Conservation (phyloP, 2,888 invertebrate genomes). For the Pyrrhia umbra region DNA sequence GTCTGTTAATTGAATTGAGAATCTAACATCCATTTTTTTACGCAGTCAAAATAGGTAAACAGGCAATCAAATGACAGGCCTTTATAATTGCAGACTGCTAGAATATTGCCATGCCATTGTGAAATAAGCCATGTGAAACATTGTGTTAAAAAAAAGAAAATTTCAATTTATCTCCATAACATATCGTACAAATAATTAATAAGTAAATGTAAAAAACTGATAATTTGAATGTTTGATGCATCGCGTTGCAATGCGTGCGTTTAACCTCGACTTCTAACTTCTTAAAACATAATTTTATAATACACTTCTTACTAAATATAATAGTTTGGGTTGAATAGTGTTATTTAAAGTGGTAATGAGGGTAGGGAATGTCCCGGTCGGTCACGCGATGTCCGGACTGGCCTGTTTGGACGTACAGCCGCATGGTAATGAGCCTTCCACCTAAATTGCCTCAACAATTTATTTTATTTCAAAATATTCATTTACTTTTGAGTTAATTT, state of each 20-base stretch:
- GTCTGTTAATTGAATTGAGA: constrained; percentile 33
- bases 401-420: constrained; percentile 65
- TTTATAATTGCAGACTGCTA: constrained; percentile 18
- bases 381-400: constrained; percentile 68
- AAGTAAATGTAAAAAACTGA: background rate
- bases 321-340: constrained; percentile 60
- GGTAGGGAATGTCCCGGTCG: constrained; percentile 55
- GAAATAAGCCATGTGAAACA: no score
- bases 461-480: constrained; percentile 51
- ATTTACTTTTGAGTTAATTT: constrained; percentile 37
- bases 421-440: constrained; percentile 57
- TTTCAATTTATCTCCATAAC: background rate
- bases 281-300: constrained; percentile 52
- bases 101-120: no score
- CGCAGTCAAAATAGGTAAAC: constrained; percentile 13
- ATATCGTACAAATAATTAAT: background rate
- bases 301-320: constrained; percentile 56
- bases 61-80: constrained; percentile 4
- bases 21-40: constrained; percentile 21
- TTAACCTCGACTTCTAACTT: constrained; percentile 27
- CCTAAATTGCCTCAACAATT: constrained; percentile 54
- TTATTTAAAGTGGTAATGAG: constrained; percentile 63
- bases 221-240: background rate
- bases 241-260: no score
- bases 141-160: no score